Percentiles rank a stretch among this genome's conserved stretches.
phyloP scores from a whole-genome alignment of 2,888 invertebrate genomes.

The Xestobium rufovillosum region DNA sequence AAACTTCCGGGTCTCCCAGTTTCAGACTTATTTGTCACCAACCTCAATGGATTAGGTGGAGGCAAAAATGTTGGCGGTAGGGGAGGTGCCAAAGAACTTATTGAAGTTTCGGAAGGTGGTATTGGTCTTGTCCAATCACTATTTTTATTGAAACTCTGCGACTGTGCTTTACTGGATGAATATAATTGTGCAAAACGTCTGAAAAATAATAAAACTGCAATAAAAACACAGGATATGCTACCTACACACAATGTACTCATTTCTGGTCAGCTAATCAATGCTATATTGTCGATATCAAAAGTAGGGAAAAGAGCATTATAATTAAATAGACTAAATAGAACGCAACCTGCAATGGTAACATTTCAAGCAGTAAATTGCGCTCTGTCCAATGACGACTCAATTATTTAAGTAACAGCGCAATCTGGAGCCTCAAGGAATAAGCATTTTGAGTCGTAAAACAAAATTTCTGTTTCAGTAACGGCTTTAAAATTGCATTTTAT shows the following conservation, averaged over 20 bases:
- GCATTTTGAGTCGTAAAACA: too few species aligned
- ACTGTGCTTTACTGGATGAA: slow-evolving; percentile 35
- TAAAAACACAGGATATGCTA: not conserved
- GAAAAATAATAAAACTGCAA: slow-evolving; percentile 21
- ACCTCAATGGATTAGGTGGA: slow-evolving; percentile 52
- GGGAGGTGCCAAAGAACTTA: slow-evolving; percentile 42
- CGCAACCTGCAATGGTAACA: too few species aligned
- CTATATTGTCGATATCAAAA: too few species aligned
- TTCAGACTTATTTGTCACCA: slow-evolving; percentile 46
- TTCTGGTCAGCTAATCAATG: too few species aligned
- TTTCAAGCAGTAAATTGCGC: too few species aligned
- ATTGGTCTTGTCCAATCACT: slow-evolving; percentile 42
- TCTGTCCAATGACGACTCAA: too few species aligned
- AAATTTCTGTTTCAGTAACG: too few species aligned
- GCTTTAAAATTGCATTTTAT: too few species aligned
- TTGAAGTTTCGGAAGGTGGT: slow-evolving; percentile 41
- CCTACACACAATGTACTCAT: too few species aligned
- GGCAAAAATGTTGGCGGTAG: slow-evolving; percentile 46
- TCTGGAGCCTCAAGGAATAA: too few species aligned
- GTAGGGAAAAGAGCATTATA: slow-evolving; percentile 4
- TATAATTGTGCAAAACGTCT: slow-evolving; percentile 42
- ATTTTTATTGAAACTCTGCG: slow-evolving; percentile 34
- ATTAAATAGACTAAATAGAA: too few species aligned
- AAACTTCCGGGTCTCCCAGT: slow-evolving; percentile 40
- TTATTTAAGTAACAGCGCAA: too few species aligned